These are phyloP conservation scores for Drosophila anomalata DNA, from an alignment of 2,888 invertebrate genomes.

Conservation along the genomic window DNA sequence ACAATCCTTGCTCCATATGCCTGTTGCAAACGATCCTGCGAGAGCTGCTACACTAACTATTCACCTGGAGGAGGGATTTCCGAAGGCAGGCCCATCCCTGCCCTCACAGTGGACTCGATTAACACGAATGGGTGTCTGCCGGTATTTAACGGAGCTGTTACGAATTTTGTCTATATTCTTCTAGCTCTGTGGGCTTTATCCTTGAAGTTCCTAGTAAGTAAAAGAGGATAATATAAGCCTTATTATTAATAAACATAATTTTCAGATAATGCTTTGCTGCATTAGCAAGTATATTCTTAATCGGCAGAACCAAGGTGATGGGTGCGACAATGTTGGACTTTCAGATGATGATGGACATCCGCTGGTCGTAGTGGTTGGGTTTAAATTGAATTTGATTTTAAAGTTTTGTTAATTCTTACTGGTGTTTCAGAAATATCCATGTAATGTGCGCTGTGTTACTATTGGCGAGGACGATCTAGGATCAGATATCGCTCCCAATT, in stretches of 20 bases:
- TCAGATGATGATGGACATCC: conserved; percentile 74
- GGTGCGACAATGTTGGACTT: conserved; percentile 52
- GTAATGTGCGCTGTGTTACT: conserved; percentile 70
- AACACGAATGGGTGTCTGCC: conserved; percentile 73
- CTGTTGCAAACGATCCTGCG: conserved; percentile 67
- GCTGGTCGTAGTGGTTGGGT: conserved; percentile 67
- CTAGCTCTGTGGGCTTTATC: conserved; percentile 55
- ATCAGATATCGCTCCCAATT: conserved; percentile 58
- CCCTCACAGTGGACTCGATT: conserved; percentile 67
- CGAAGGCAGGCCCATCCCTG: conserved; percentile 13
- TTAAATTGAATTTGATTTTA: background rate
- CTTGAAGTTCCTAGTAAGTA: conserved; percentile 67
- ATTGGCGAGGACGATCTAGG: conserved; percentile 70
- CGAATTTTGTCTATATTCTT: conserved; percentile 60
- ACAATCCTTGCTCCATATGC: conserved; percentile 75
- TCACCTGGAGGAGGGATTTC: conserved; percentile 28
- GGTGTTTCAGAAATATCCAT: conserved; percentile 66
- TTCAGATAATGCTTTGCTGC: conserved; percentile 66
- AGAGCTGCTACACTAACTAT: conserved; percentile 56
- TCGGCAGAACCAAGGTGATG: conserved; percentile 57
- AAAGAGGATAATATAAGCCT: background rate
- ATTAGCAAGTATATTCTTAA: conserved; percentile 68
- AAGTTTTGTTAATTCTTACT: too few species aligned
- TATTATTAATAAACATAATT: background rate
- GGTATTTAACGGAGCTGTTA: conserved; percentile 49